phyloP scores from a whole-genome alignment of 2,797 vertebrate genomes.

The Bryconaethiops microstoma region DNA sequence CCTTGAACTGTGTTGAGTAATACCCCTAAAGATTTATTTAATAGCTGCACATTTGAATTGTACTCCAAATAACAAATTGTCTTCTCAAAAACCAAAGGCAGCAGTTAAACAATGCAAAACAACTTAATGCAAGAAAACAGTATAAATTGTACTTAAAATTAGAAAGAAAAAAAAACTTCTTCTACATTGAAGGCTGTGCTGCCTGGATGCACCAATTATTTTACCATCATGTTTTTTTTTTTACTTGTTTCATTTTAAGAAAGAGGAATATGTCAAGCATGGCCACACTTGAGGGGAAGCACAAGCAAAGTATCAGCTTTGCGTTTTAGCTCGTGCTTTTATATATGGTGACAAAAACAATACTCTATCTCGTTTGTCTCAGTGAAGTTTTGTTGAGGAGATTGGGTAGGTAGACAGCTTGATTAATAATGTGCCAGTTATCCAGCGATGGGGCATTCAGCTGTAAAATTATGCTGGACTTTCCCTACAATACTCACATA shows the following conservation, averaged over 20 bases:
- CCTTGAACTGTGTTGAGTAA: too few species aligned
- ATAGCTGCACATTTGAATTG: too few species aligned
- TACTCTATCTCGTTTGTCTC: slow-evolving; percentile 63
- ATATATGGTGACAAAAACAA: slow-evolving; percentile 24
- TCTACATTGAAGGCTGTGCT: too few species aligned
- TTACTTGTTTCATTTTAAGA: not conserved
- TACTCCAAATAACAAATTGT: too few species aligned
- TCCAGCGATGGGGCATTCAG: slow-evolving; percentile 48
- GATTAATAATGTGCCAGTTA: slow-evolving; percentile 63
- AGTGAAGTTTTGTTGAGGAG: slow-evolving; percentile 50
- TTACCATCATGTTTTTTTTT: not conserved
- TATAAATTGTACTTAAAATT: too few species aligned
- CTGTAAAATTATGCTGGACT: slow-evolving; percentile 62
- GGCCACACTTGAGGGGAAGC: not conserved
- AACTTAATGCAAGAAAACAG: too few species aligned
- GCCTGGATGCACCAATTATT: not conserved
- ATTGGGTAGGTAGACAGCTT: slow-evolving; percentile 56
- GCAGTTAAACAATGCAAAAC: too few species aligned
- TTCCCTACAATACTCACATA: slow-evolving; percentile 38
- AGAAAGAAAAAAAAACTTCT: too few species aligned
- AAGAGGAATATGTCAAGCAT: not conserved
- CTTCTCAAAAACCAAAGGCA: too few species aligned
- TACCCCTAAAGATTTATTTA: too few species aligned
- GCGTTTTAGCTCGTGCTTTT: slow-evolving; percentile 5
- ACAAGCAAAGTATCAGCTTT: not conserved